A percentile compares a stretch with the other conserved stretches of the same genome.
Conservation (phyloP, 2,113 vertebrate species). For the Upupa epops region DNA sequence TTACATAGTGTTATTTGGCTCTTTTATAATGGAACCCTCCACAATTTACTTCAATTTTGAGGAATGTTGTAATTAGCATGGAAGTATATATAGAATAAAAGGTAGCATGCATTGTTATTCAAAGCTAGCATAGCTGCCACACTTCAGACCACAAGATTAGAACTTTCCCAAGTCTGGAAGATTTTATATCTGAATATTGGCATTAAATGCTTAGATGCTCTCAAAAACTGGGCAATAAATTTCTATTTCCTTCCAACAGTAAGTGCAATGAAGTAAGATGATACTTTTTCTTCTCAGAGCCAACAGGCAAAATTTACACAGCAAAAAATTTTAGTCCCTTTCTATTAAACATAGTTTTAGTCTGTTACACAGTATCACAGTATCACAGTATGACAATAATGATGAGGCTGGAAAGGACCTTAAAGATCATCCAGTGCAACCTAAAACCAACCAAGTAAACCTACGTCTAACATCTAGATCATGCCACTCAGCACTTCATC, state of each 20-base stretch:
- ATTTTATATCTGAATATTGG: neutral
- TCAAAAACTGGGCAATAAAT: neutral
- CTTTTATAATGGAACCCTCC: neutral
- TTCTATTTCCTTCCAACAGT: neutral
- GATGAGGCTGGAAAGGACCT: too few relatives aligned
- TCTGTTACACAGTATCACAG: too few relatives aligned
- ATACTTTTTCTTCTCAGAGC: neutral
- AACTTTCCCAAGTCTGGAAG: neutral
- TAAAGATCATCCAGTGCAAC: too few relatives aligned
- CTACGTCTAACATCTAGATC: too few relatives aligned
- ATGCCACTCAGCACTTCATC: too few relatives aligned
- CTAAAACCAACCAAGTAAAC: too few relatives aligned
- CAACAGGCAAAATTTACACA: neutral
- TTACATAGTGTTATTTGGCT: neutral
- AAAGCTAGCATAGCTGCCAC: neutral
- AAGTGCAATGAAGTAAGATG: fast-evolving
- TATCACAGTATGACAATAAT: too few relatives aligned
- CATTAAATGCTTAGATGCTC: neutral
- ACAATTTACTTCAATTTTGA: neutral
- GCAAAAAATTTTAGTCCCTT: neutral
- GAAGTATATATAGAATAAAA: neutral
- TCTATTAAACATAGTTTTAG: neutral
- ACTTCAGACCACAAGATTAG: neutral
- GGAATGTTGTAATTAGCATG: neutral
- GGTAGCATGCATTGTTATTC: neutral